phyloP scores from a whole-genome alignment of 2,797 vertebrate genomes.

The Mus minutoides region DNA sequence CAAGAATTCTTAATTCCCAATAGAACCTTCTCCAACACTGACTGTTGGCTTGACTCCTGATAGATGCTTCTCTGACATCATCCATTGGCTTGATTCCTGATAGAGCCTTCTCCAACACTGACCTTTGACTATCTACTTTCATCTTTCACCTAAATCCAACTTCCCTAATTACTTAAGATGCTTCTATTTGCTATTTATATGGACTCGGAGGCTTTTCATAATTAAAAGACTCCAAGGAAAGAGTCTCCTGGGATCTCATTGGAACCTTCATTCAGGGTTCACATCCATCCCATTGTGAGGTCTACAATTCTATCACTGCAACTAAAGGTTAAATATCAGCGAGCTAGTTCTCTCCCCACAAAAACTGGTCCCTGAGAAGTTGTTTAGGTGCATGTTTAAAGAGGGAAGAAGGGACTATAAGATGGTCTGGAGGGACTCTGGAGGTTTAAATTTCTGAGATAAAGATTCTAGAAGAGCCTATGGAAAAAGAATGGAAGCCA shows the following conservation, averaged over 20 bases:
- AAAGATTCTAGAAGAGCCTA: not conserved
- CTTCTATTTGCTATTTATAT: slow-evolving; percentile 15
- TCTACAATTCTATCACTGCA: not conserved
- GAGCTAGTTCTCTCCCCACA: not conserved
- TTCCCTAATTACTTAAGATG: slow-evolving; percentile 40
- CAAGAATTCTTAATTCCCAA: not conserved
- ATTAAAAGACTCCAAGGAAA: slow-evolving; percentile 11
- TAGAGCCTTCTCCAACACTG: not conserved
- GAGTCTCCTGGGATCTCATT: not conserved
- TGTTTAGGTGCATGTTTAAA: not conserved
- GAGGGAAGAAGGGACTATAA: not conserved
- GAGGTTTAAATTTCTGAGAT: not conserved
- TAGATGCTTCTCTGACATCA: not conserved
- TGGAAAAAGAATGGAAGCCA: not conserved
- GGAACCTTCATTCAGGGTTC: not conserved
- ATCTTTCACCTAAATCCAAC: not conserved
- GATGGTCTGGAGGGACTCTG: not conserved
- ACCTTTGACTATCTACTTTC: not conserved
- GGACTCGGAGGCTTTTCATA: slow-evolving; percentile 5
- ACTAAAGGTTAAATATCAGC: not conserved
- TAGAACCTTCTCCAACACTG: not conserved
- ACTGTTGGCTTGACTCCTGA: not conserved
- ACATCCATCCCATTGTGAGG: not conserved
- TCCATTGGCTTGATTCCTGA: not conserved
- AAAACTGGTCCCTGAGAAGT: not conserved